Percentiles rank a stretch among this genome's conserved stretches.
These are phyloP conservation scores for Volucella bombylans DNA, from an alignment of 2,888 invertebrate genomes.

Conservation along the genomic window DNA sequence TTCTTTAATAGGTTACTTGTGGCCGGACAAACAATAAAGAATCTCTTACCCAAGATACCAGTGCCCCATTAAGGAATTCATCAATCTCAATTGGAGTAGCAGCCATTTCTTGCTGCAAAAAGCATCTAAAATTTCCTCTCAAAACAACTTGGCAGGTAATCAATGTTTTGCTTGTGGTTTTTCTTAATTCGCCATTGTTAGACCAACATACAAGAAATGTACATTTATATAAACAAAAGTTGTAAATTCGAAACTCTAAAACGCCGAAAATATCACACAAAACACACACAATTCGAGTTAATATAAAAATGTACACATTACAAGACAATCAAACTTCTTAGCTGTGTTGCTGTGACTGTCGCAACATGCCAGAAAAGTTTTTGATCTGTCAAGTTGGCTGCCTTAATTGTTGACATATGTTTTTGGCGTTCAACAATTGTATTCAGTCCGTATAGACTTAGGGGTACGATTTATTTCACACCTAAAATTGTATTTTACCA, in stretches of 20 bases:
- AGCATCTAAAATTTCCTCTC: conserved; percentile 41
- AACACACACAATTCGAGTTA: conserved; percentile 21
- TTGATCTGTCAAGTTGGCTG: conserved; percentile 28
- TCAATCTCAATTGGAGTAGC: conserved; percentile 88
- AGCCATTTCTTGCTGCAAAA: conserved; percentile 76
- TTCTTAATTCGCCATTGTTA: conserved; percentile 47
- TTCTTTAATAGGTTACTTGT: not conserved
- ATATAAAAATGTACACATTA: conserved; percentile 63
- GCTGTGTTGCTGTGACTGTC: conserved; percentile 21
- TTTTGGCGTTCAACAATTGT: not conserved
- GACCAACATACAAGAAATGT: not conserved
- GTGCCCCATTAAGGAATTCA: conserved; percentile 91
- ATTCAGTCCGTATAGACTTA: conserved; percentile 1
- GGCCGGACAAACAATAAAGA: conserved; percentile 1
- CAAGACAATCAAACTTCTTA: conserved; percentile 47
- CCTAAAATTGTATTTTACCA: not conserved
- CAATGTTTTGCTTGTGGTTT: not conserved
- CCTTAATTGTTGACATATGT: conserved; percentile 29
- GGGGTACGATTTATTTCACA: not conserved
- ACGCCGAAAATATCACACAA: conserved; percentile 36
- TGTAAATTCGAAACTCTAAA: not conserved
- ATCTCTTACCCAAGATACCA: conserved; percentile 92
- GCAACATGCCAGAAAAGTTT: conserved; percentile 58
- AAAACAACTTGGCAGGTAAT: conserved; percentile 42
- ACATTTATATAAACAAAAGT: not conserved